phyloP scores from a whole-genome alignment of 2,888 invertebrate species.

The Theodoxus fluviatilis region DNA sequence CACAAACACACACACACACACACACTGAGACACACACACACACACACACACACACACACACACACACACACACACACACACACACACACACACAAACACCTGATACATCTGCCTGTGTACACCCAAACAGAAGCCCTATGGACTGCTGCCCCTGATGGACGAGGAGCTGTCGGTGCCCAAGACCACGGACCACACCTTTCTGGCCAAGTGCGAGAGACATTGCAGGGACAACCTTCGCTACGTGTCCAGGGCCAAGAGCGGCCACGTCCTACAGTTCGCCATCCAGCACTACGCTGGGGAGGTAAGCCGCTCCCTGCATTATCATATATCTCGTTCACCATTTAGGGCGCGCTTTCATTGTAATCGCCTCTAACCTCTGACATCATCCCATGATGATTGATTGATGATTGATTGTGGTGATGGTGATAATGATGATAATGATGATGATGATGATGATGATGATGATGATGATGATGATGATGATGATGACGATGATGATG shows the following conservation, averaged over 20 bases:
- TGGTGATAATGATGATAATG: neutral
- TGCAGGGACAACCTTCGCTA: neutral
- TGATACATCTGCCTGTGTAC: too few relatives aligned
- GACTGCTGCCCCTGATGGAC: constrained; percentile 39
- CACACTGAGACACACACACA: too few relatives aligned
- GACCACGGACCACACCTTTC: constrained; percentile 31
- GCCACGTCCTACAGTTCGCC: constrained; percentile 27
- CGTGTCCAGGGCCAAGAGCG: neutral
- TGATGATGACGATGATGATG: neutral
- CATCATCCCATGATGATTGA: too few relatives aligned
- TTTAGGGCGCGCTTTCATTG: too few relatives aligned
- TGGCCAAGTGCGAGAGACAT: constrained; percentile 27
- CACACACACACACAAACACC: too few relatives aligned
- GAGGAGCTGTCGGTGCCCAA: constrained; percentile 31
- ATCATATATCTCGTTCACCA: too few relatives aligned
- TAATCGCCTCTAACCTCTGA: too few relatives aligned
- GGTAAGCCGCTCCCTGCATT: constrained; percentile 32
- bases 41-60: too few relatives aligned
- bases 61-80: too few relatives aligned
- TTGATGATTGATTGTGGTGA: neutral
- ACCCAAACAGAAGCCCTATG: constrained; percentile 30
- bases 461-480: neutral
- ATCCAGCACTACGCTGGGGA: constrained; percentile 40
- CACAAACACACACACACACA: too few relatives aligned
- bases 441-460: neutral